These are phyloP conservation scores for Lapara coniferarum DNA, from an alignment of 2,888 invertebrate genomes.

Conservation along the genomic window DNA sequence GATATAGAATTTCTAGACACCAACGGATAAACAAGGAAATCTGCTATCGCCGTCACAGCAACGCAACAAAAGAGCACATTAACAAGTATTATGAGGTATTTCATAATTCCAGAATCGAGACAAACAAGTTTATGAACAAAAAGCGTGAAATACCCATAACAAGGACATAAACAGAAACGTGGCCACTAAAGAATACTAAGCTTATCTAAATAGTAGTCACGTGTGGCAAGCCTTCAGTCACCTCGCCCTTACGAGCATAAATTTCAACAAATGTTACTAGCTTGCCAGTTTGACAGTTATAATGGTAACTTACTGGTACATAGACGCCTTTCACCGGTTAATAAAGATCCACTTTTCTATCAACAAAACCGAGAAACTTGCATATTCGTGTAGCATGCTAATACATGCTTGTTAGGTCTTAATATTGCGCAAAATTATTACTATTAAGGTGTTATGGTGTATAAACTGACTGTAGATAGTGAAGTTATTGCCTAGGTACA, in stretches of 20 bases:
- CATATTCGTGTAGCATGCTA: conserved; percentile 54
- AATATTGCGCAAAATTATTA: conserved; percentile 10
- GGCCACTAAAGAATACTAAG: conserved; percentile 36
- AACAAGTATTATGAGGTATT: neutral
- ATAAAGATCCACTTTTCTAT: conserved; percentile 76
- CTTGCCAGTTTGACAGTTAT: conserved; percentile 50
- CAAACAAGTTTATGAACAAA: neutral
- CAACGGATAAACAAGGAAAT: neutral
- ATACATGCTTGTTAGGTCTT: conserved; percentile 33
- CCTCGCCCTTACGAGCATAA: conserved; percentile 55
- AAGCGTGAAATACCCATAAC: conserved; percentile 11
- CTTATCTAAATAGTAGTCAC: conserved; percentile 41
- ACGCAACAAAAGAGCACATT: neutral
- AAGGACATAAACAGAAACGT: conserved; percentile 29
- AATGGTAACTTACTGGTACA: conserved; percentile 48
- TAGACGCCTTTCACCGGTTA: conserved; percentile 69
- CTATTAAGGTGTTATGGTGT: neutral
- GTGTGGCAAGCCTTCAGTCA: conserved; percentile 45
- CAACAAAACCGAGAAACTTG: conserved; percentile 51
- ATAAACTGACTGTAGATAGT: neutral
- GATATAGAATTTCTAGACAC: too few species aligned
- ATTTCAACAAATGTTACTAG: conserved; percentile 56
- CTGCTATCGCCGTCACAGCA: neutral
- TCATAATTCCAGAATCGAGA: neutral
- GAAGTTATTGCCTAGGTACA: neutral